phyloP scores from a whole-genome alignment of 2,113 vertebrate genomes.

The Pyxicephalus adspersus region DNA sequence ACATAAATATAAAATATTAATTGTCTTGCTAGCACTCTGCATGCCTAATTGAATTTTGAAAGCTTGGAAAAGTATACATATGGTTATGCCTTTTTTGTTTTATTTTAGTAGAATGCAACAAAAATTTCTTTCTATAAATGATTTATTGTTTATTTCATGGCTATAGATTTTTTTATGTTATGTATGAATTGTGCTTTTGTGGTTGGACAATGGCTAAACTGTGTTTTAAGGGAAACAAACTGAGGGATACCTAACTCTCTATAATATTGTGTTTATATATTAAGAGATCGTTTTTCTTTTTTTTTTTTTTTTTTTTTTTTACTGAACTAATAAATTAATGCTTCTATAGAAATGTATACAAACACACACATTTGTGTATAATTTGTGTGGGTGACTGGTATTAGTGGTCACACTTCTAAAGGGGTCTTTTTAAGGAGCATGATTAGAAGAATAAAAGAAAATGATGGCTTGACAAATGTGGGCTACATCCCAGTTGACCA shows the following conservation, averaged over 20 bases:
- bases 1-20: conserved; percentile 47
- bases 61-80: conserved; percentile 19
- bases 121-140: conserved; percentile 44
- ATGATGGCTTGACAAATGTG: no score
- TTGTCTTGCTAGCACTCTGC: conserved; percentile 8
- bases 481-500: no score
- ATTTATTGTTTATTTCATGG: conserved; percentile 37
- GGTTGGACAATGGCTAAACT: conserved; percentile 19
- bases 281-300: background rate
- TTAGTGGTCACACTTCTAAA: no score
- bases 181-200: conserved; percentile 27
- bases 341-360: no score
- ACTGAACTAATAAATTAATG: background rate
- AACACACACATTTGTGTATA: no score
- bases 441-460: no score
- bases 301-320: background rate
- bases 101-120: conserved; percentile 14
- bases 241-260: background rate
- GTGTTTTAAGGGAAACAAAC: background rate
- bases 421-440: no score
- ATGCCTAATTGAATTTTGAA: conserved; percentile 23
- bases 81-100: conserved; percentile 31
- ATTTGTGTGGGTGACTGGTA: no score
- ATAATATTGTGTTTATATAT: background rate
- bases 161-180: conserved; percentile 30